Conservation (phyloP, 2,113 vertebrate species). For the Anser brachyrhynchus region DNA sequence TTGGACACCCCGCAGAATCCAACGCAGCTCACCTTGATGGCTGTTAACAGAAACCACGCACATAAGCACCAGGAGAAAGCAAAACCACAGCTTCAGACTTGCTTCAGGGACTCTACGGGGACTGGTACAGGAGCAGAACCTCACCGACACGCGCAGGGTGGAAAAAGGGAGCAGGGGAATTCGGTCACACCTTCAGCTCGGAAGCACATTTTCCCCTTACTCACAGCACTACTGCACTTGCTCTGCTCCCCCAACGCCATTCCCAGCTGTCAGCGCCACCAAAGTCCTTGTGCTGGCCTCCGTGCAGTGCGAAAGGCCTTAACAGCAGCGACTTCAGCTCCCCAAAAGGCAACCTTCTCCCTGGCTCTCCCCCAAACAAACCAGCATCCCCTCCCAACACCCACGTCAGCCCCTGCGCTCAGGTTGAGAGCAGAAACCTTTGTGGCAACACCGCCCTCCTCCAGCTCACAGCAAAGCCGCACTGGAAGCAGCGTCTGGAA, state of each 20-base stretch:
- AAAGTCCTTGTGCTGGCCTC: background rate
- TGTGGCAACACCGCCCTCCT: background rate
- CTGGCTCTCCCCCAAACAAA: background rate
- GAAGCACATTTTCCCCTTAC: background rate
- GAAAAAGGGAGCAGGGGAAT: background rate
- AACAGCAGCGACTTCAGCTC: background rate
- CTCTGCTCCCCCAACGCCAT: background rate
- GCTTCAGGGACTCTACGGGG: background rate
- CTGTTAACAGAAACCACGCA: slow-evolving; percentile 67
- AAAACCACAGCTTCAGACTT: background rate
- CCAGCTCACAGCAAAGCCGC: background rate
- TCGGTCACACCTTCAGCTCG: background rate
- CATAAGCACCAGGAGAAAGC: background rate
- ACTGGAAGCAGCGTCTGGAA: too few species aligned
- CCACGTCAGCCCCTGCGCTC: background rate
- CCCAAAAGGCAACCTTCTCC: background rate
- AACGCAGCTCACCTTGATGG: slow-evolving; percentile 90
- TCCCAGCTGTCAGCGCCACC: background rate
- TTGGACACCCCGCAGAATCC: slow-evolving; percentile 90
- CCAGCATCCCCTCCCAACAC: background rate
- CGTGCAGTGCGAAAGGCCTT: background rate
- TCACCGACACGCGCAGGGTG: background rate
- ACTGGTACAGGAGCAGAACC: background rate
- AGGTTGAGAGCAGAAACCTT: background rate
- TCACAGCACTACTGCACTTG: background rate